phyloP scores from a whole-genome alignment of 2,113 vertebrate species.

The Brienomyrus longianalis region DNA sequence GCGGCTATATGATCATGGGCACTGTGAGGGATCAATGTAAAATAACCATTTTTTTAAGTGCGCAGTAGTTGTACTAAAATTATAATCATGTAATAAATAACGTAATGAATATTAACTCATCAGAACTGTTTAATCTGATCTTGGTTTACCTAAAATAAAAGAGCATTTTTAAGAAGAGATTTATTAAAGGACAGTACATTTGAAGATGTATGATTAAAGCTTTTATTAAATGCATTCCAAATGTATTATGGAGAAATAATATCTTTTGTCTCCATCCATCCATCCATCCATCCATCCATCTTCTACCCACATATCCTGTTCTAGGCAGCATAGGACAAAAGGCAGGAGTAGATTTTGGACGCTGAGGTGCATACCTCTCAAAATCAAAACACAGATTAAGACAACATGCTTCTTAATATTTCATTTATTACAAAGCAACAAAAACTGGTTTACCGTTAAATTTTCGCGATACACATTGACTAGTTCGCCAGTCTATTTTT shows the following conservation, averaged over 20 bases:
- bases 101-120: background rate
- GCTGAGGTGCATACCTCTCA: background rate
- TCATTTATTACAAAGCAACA: background rate
- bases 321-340: background rate
- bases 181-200: background rate
- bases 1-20: slow-evolving; percentile 39
- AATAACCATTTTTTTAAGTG: background rate
- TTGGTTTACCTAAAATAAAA: background rate
- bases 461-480: background rate
- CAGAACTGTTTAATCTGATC: background rate
- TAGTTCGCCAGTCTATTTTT: background rate
- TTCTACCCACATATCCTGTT: background rate
- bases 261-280: background rate
- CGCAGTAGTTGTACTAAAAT: background rate
- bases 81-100: background rate
- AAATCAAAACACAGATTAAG: background rate
- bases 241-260: background rate
- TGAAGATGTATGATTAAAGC: background rate
- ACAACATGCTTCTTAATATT: background rate
- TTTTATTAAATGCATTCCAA: background rate
- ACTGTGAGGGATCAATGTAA: background rate
- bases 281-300: background rate
- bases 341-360: background rate
- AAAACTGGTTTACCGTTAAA: background rate
- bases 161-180: background rate